These are phyloP conservation scores for Macrocentrus cingulum DNA, from an alignment of 1,140 invertebrate genomes.

Conservation along the genomic window DNA sequence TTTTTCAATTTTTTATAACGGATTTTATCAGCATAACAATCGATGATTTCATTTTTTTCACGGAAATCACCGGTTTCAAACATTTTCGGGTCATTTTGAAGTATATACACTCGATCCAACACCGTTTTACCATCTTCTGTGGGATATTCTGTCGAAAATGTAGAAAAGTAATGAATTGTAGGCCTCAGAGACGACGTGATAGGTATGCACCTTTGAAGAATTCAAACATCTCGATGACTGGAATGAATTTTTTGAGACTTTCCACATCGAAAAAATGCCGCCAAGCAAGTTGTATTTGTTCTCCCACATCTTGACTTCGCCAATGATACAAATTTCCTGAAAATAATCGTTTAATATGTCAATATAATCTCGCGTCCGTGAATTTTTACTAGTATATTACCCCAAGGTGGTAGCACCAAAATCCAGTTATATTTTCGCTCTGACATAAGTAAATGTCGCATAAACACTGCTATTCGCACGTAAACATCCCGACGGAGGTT, in stretches of 20 bases:
- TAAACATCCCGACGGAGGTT: slow-evolving; percentile 96
- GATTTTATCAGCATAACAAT: slow-evolving; percentile 57
- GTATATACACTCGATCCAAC: slow-evolving; percentile 77
- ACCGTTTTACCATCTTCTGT: slow-evolving; percentile 51
- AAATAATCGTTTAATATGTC: neutral
- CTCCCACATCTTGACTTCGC: slow-evolving; percentile 64
- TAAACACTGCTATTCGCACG: slow-evolving; percentile 83
- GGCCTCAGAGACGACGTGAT: slow-evolving; percentile 25
- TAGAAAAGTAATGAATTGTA: slow-evolving; percentile 23
- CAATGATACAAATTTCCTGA: slow-evolving; percentile 79
- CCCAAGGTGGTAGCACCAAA: slow-evolving; percentile 88
- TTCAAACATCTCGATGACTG: slow-evolving; percentile 86
- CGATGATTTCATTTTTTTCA: slow-evolving; percentile 75
- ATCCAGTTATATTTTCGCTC: slow-evolving; percentile 59
- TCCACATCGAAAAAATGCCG: slow-evolving; percentile 81
- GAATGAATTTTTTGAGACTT: slow-evolving; percentile 77
- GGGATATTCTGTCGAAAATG: slow-evolving; percentile 42
- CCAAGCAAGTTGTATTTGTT: slow-evolving; percentile 72
- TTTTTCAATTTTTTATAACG: slow-evolving; percentile 54
- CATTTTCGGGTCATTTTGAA: slow-evolving; percentile 86
- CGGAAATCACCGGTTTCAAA: slow-evolving; percentile 79
- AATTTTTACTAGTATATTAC: slow-evolving; percentile 46
- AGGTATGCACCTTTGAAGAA: slow-evolving; percentile 66
- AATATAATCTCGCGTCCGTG: too few species aligned
- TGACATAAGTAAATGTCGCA: slow-evolving; percentile 65